Evolutionary conservation across 2,888 invertebrate species (phyloP).

Genomic region (Portevinia maculata): DNA sequence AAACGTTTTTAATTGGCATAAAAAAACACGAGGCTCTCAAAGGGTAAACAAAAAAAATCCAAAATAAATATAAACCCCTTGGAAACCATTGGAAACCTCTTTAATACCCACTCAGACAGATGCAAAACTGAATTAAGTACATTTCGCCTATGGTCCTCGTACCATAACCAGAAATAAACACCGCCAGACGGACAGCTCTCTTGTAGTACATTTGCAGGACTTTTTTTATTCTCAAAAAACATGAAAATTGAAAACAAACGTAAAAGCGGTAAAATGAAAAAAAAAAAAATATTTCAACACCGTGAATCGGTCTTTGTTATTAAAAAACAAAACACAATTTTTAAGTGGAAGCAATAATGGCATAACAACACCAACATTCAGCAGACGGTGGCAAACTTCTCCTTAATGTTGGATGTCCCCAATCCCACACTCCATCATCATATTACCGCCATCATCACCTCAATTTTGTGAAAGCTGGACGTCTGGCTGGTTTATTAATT

Average conservation of each 20-base stretch:
- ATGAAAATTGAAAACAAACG: constrained; percentile 33
- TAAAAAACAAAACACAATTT: constrained; percentile 46
- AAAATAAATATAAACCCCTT: constrained; percentile 5
- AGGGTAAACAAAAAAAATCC: not conserved
- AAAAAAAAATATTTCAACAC: constrained; percentile 32
- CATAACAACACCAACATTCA: constrained; percentile 48
- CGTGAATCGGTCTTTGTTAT: constrained; percentile 34
- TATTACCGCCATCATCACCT: constrained; percentile 48
- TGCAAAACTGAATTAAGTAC: constrained; percentile 71
- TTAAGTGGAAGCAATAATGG: constrained; percentile 61
- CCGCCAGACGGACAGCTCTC: constrained; percentile 23
- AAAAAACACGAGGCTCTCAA: constrained; percentile 48
- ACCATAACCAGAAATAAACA: constrained; percentile 2
- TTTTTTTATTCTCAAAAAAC: constrained; percentile 19
- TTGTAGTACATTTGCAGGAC: constrained; percentile 48
- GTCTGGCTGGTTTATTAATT: constrained; percentile 60
- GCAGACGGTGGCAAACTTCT: no score
- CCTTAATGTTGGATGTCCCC: not conserved
- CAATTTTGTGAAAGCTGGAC: constrained; percentile 24
- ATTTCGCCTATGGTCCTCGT: constrained; percentile 32
- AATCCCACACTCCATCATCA: not conserved
- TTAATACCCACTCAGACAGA: constrained; percentile 74
- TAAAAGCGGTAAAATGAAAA: constrained; percentile 18
- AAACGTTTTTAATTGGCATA: constrained; percentile 71
- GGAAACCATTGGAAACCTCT: constrained; percentile 67